Base-by-base conservation (phyloP, 2,113 vertebrate genomes). In the Rynchops niger region DNA sequence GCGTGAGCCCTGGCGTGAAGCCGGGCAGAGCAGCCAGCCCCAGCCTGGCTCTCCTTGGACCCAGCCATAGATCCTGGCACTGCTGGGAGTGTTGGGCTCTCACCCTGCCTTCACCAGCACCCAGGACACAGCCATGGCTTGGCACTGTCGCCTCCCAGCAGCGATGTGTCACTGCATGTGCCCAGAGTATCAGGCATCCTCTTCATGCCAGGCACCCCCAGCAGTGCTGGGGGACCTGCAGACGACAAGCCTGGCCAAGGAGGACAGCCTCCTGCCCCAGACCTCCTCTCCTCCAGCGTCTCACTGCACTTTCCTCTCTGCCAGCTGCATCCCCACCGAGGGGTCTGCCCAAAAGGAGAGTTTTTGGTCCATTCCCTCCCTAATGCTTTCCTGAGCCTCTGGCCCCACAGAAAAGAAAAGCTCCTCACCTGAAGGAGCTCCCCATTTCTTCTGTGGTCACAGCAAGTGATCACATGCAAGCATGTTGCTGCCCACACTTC, bases 81-180 rank as follows among this genome's bases (percentile, higher is more conserved):
- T 53, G 30, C 30, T 42, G 63, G 69, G 8, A 38, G 5, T 2
- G 0, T 6, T 52, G 40, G 49, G 29, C 15, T 84, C 23, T 81
- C 43, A 45, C 17, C 9, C 9, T 6, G 1, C 5, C 14, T 65
- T 42, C 3, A 3, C 55, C 34, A 73, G 69, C 45, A 66, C 30
- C 5, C 55, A 70, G 10, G 2, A 52, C 25, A 26, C 17, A 27
- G n/a, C 27, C 27, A 7, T 2, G 9, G 65, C 61, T 87, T 71
- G 50, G 59, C 65, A 43, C 16, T 53, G 50, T 34, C 70, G 66
- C 61, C 7, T 43, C 61, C 36, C 55, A 74, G 42, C 27, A 70
- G 34, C 1, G 3, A n/a, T 13, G 47, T 38, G 25, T 11, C 76
- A 76, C 3, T 49, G 21, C 1, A 0, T 30, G 40, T 52, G 8